Conservation (phyloP, 2,888 invertebrate species). For the Tiliacea citrago region DNA sequence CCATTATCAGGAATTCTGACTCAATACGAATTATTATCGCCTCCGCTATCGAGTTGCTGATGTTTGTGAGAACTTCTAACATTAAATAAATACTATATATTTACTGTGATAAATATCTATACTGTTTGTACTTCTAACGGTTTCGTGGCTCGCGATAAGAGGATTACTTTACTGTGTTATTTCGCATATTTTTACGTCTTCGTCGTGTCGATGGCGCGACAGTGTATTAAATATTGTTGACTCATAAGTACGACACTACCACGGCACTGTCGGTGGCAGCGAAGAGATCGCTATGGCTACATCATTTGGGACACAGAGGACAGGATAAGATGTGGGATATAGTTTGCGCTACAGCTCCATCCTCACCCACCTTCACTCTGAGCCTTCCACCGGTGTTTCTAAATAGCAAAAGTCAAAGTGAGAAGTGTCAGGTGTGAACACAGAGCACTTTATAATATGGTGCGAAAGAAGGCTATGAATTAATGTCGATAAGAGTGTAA, state of each 20-base stretch:
- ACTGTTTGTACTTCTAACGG: slow-evolving; percentile 29
- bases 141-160: slow-evolving; percentile 32
- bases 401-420: too few relatives aligned
- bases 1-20: slow-evolving; percentile 46
- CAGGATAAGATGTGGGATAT: background rate
- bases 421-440: too few relatives aligned
- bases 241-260: background rate
- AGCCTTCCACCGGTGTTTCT: too few relatives aligned
- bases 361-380: too few relatives aligned
- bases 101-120: background rate
- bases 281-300: background rate
- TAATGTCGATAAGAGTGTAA: too few relatives aligned
- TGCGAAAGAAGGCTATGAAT: too few relatives aligned
- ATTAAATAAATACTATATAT: slow-evolving; percentile 30
- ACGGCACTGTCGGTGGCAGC: too few relatives aligned
- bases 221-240: too few relatives aligned
- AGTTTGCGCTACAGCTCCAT: background rate
- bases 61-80: slow-evolving; percentile 54
- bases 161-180: background rate
- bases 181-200: background rate
- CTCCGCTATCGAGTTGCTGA: slow-evolving; percentile 43
- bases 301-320: too few relatives aligned
- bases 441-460: too few relatives aligned
- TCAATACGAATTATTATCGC: slow-evolving; percentile 53
- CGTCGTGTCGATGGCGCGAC: too few relatives aligned